These are phyloP conservation scores for Isotomurus palustris DNA, from an alignment of 2,888 invertebrate genomes.

Conservation along the genomic window DNA sequence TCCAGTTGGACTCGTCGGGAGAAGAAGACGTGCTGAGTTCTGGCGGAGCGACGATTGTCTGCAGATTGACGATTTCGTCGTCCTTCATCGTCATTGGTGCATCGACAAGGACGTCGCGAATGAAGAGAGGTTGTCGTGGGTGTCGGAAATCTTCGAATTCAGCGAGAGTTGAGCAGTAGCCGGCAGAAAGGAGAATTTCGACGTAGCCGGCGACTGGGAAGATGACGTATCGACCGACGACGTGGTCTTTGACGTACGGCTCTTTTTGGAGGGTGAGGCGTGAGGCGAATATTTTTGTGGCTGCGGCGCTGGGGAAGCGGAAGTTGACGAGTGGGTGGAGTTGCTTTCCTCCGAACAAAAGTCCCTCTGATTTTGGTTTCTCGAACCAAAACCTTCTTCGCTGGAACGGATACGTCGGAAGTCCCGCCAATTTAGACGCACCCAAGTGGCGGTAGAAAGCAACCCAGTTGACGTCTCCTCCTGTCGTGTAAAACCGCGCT, in stretches of 20 bases:
- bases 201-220: conserved; percentile 35
- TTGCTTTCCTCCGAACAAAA: background rate
- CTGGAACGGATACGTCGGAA: conserved; percentile 27
- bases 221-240: conserved; percentile 23
- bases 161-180: conserved; percentile 8
- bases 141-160: background rate
- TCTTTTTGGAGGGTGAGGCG: conserved; percentile 5
- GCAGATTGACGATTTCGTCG: background rate
- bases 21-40: background rate
- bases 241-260: conserved; percentile 29
- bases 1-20: background rate
- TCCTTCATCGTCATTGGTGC: conserved; percentile 19
- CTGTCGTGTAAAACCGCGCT: conserved; percentile 15
- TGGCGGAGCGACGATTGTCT: background rate
- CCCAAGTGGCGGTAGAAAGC: conserved; percentile 13
- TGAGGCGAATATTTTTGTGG: conserved; percentile 11
- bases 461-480: conserved; percentile 21
- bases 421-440: background rate
- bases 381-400: conserved; percentile 17
- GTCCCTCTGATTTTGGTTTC: background rate
- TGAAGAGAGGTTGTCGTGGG: background rate
- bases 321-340: conserved; percentile 27
- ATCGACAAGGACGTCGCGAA: conserved; percentile 23
- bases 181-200: conserved; percentile 27
- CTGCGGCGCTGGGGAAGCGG: conserved; percentile 1